Base-by-base conservation (phyloP, 37 sponge, comb jelly and placozoan genomes). In the Theonella swinhoei region DNA sequence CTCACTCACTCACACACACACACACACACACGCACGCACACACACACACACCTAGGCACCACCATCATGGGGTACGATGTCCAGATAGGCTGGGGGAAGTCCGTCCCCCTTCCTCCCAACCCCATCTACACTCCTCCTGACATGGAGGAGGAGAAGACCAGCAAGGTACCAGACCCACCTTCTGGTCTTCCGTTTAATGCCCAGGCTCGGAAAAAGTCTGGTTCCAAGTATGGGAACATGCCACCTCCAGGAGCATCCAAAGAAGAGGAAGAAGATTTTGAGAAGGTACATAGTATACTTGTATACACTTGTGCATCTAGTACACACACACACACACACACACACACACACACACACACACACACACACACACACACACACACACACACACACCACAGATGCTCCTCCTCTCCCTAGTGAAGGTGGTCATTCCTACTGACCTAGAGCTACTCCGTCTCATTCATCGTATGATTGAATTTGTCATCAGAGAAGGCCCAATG, bases 391-490 rank as follows among this genome's bases (percentile, higher is more conserved):
- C n/a, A n/a, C 37, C 62, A 9, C 79, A 96, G 94, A 22, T 76
- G 38, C 85, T 98, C 65, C 80, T 84, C 70, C 83, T 86, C 43
- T 72, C 94, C 17, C 70, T 93, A 11, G 84, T 98, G 23, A 81
- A 84, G 5, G 99, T 98, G 35, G 88, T 91, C 0, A 86, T 95
- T 33, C 99, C 99, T 17, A 81, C 83, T 70, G 99, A 98, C 33
- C 62, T 73, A 5, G 88, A 95, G 17, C 47, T 95, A 29, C 76
- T 95, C 38, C 29, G 42, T 17, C 73, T 88, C 25, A 88, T 97
- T 35, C 96, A 97, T 80, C 83, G 99, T 9, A 94, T 94, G 95
- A 95, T 96, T 68, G 95, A 99, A 85, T 99, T 96, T 92, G 95
- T 99, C 38, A 87, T 99, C n/a, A 72, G 91, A 74, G 96, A 99